Evolutionary conservation across 2,888 invertebrate genomes (phyloP).

Genomic region (Rotaria macrura): DNA sequence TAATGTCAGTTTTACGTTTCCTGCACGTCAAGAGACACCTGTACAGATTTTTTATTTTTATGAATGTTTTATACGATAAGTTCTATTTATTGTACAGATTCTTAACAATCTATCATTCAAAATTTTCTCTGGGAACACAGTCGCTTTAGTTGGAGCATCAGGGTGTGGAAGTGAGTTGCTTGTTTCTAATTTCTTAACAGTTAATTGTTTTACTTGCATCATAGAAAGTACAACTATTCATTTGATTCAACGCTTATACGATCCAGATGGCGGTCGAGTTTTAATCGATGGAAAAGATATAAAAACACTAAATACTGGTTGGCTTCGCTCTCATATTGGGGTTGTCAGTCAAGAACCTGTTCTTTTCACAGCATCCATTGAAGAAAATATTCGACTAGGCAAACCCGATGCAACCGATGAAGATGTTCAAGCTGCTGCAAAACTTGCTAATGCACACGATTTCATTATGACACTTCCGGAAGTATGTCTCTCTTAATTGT

Average conservation of each 20-base stretch:
- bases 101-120: conserved; percentile 43
- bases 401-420: conserved; percentile 39
- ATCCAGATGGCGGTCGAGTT: conserved; percentile 35
- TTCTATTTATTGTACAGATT: conserved; percentile 40
- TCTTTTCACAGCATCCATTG: not conserved
- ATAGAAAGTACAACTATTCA: conserved; percentile 44
- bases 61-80: conserved; percentile 39
- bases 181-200: no score
- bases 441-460: conserved; percentile 41
- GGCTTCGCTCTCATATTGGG: not conserved
- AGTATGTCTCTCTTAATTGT: not conserved
- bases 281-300: conserved; percentile 23
- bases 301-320: not conserved
- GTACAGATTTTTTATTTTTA: not conserved
- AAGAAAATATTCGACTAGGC: not conserved
- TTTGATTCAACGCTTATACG: conserved; percentile 48
- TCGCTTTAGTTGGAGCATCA: conserved; percentile 33
- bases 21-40: conserved; percentile 40
- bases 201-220: no score
- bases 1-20: conserved; percentile 49
- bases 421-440: conserved; percentile 41
- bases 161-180: conserved; percentile 27
- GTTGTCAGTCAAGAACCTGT: not conserved
- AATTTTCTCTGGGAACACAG: conserved; percentile 22
- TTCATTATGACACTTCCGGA: conserved; percentile 49